Percentiles rank a stretch among this genome's conserved stretches.
These are phyloP conservation scores for Armadillidium nasatum DNA, from an alignment of 1,140 invertebrate species.

Conservation along the genomic window DNA sequence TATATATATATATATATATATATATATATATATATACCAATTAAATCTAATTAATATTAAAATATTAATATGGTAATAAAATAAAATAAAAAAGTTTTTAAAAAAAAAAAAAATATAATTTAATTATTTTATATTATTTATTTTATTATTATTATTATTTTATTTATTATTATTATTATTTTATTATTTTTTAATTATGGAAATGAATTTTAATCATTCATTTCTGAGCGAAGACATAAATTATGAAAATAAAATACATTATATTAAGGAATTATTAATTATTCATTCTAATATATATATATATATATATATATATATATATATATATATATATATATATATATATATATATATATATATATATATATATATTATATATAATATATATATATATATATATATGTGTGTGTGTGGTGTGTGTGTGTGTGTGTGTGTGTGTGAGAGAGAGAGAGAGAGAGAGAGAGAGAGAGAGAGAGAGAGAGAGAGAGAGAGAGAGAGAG, in stretches of 20 bases:
- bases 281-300: slow-evolving; percentile 6
- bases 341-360: slow-evolving; percentile 15
- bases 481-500: too few relatives aligned
- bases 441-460: too few relatives aligned
- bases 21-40: too few relatives aligned
- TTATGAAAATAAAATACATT: not conserved
- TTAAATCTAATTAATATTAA: too few relatives aligned
- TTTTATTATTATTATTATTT: not conserved
- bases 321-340: slow-evolving; percentile 13
- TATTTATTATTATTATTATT: not conserved
- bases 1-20: not conserved
- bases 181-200: not conserved
- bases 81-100: not conserved
- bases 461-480: too few relatives aligned
- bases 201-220: not conserved
- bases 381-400: too few relatives aligned
- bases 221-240: not conserved
- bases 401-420: too few relatives aligned
- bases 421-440: too few relatives aligned
- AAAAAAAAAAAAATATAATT: not conserved
- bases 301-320: slow-evolving; percentile 6
- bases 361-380: too few relatives aligned
- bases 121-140: too few relatives aligned
- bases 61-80: too few relatives aligned
- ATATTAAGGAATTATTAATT: not conserved